A percentile compares a stretch with the other conserved stretches of the same genome.
Evolutionary conservation across 2,113 vertebrate species (phyloP).

Genomic region (Perca fluviatilis): DNA sequence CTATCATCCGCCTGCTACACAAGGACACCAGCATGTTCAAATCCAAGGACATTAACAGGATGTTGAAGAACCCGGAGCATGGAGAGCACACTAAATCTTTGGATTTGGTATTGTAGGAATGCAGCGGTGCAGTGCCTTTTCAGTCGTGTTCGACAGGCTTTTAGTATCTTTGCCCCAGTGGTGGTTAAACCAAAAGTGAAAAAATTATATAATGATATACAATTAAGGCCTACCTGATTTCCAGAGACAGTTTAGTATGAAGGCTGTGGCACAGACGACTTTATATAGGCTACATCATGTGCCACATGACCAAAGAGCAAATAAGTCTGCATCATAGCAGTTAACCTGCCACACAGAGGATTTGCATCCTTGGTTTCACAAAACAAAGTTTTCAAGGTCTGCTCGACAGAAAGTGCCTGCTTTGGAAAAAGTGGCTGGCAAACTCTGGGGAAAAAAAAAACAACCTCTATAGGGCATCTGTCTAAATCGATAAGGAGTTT

Average conservation of each 20-base stretch:
- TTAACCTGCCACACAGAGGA: background rate
- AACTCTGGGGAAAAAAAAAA: background rate
- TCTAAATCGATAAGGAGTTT: conserved; percentile 2
- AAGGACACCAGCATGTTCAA: background rate
- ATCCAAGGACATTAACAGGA: background rate
- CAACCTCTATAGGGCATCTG: background rate
- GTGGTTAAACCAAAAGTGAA: background rate
- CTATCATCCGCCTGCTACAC: conserved; percentile 3
- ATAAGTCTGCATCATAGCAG: background rate
- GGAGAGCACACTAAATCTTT: background rate
- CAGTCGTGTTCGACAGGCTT: background rate
- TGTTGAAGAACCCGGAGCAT: background rate
- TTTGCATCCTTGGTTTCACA: background rate
- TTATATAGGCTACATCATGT: background rate
- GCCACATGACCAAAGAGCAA: background rate
- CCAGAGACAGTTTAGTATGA: background rate
- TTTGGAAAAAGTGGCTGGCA: background rate
- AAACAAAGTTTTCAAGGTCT: background rate
- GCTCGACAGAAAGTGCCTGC: background rate
- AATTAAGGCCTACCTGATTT: background rate
- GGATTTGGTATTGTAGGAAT: background rate
- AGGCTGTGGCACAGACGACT: background rate
- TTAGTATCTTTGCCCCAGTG: background rate
- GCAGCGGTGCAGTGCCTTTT: background rate
- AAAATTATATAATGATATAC: background rate